Evolutionary conservation across 2,797 vertebrate species (phyloP).

Genomic region (Ceyx erithaca): DNA sequence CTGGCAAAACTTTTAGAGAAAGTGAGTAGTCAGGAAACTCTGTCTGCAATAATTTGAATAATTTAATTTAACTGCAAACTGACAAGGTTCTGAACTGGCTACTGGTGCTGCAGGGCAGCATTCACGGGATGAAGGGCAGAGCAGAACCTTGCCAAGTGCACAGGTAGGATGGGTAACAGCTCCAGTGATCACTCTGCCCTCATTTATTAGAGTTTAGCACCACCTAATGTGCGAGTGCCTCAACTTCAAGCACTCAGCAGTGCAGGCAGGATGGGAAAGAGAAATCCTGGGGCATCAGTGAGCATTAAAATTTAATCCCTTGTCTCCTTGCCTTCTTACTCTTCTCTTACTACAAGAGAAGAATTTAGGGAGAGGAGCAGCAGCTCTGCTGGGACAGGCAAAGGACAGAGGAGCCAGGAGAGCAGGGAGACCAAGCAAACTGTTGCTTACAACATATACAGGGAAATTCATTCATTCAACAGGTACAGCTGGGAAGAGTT

Average conservation of each 20-base stretch:
- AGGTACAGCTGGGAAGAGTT: background rate
- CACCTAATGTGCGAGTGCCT: slow-evolving; percentile 55
- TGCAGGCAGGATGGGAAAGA: background rate
- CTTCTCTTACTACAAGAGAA: background rate
- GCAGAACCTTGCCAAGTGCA: background rate
- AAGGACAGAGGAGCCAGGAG: background rate
- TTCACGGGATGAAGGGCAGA: background rate
- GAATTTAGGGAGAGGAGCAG: background rate
- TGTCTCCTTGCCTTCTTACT: background rate
- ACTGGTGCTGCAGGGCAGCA: background rate
- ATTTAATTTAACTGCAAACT: background rate
- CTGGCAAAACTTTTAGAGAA: background rate
- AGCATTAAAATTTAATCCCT: background rate
- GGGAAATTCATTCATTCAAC: background rate
- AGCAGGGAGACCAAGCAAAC: background rate
- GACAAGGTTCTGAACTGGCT: background rate
- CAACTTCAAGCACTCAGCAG: slow-evolving; percentile 12
- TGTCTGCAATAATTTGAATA: background rate
- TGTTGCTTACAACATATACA: background rate
- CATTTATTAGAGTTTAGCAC: slow-evolving; percentile 65
- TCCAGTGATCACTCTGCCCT: background rate
- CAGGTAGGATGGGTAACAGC: background rate
- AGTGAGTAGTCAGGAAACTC: background rate
- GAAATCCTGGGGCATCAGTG: background rate
- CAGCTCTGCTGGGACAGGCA: background rate